Base-by-base conservation (phyloP, 2,888 invertebrate genomes). In the Meliscaeva auricollis region DNA sequence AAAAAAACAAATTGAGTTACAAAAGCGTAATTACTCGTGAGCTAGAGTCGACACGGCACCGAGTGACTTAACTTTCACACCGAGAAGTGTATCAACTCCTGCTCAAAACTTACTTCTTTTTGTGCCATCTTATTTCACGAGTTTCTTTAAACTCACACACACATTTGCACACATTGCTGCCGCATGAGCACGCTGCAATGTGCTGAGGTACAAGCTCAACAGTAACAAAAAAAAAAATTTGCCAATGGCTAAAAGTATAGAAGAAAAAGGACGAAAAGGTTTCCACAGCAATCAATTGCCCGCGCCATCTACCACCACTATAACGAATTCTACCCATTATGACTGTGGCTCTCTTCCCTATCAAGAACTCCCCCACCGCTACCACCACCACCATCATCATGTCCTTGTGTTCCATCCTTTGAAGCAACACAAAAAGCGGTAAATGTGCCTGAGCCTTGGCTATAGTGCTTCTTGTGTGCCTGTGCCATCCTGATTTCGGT, bases 21-120 rank as follows among this genome's bases (percentile, higher is more conserved):
- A 85, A 81, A 84, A 81, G 73, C 85, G 81, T 85, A 85, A 85
- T 85, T 85, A 85, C 85, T 85, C 85, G 76, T 48, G 52, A 46
- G 30, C 62, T 22, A 44, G 7, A 35, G 41, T 3, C 13, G 44
- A 4, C 13, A 32, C 7, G 8, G 7, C 6, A 35, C 9, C 56
- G 68, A 85, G 76, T 81, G 76, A 73, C 85, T 85, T 81, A 76
- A 77, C 72, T 72, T 68, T 32, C 48, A 35, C 44, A 15, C 26
- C 2, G 26, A 15, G 7, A 3, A 56, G 54, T 77, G 58, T 85
- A 85, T 85, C 73, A 85, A 73, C 72, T 81, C 56, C 32, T 26
- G 4, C 3, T 26, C 44, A 44, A 69, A 66, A 60, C 41, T 69
- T 62, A 56, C 50, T 46, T 17, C 9, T 46, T 50, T 68, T 5